Conservation (phyloP, 2,888 invertebrate species). For the Caenorhabditis uteleia region DNA sequence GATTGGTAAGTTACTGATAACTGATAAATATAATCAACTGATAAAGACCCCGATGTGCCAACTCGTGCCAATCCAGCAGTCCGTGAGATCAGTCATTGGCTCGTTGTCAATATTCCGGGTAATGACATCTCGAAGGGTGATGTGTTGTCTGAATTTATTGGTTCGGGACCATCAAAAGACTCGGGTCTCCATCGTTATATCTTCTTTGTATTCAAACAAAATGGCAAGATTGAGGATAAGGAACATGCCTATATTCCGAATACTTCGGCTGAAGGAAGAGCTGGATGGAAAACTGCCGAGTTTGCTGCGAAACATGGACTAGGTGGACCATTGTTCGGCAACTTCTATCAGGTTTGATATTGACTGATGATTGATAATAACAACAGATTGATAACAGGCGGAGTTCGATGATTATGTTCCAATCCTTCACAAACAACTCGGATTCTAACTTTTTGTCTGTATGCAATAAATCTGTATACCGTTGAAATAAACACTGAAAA, state of each 20-base stretch:
- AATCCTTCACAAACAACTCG: constrained; percentile 81
- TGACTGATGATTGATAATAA: neutral
- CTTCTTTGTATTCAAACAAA: constrained; percentile 81
- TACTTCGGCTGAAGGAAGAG: constrained; percentile 73
- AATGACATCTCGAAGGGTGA: constrained; percentile 79
- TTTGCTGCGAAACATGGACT: constrained; percentile 84
- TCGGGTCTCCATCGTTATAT: constrained; percentile 83
- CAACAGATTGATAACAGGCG: constrained; percentile 76
- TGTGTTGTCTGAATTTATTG: constrained; percentile 79
- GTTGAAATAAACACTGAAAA: too few relatives aligned
- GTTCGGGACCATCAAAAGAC: constrained; percentile 83
- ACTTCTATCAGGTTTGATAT: constrained; percentile 77
- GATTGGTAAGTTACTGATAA: constrained; percentile 76
- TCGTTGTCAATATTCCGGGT: constrained; percentile 86
- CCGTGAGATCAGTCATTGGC: constrained; percentile 90
- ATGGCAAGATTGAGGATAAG: constrained; percentile 69
- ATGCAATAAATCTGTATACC: too few relatives aligned
- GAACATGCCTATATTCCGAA: constrained; percentile 69
- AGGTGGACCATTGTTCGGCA: constrained; percentile 82
- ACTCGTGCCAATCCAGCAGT: constrained; percentile 81
- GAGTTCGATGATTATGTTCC: constrained; percentile 89
- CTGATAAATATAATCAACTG: neutral
- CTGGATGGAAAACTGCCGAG: constrained; percentile 77
- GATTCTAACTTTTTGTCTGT: constrained; percentile 43
- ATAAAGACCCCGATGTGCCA: constrained; percentile 86